Base-by-base conservation (phyloP, 1,140 invertebrate genomes). In the Heliconius melpomene region DNA sequence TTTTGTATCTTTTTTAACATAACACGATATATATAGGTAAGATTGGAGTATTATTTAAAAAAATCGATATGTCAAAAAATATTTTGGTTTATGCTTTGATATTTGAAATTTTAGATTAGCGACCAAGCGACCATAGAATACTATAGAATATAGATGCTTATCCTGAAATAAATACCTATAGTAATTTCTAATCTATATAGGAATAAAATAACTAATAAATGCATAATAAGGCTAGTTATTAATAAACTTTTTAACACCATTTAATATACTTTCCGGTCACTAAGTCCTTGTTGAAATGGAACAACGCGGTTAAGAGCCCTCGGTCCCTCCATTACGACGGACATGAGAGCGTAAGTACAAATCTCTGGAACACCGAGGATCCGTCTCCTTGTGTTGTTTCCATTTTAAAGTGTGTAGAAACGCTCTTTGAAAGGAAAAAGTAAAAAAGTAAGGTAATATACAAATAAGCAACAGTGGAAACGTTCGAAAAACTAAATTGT, bases 291-390 rank as follows among this genome's bases (percentile, higher is more conserved):
- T 66, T 46, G 71, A 71, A 77, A 66, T 54, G 46, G 70, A 77
- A 77, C 60, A 70, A 77, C 70, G 76, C 46, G 76, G 76, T 77
- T 66, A 77, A 77, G 76, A 52, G 76, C 46, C 29, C 76, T 77
- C 50, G 54, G 76, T 72, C 76, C 70, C 70, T 77, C 76, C 76
- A 77, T 77, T 77, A 77, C 46, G 50, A 72, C 76, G 70, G 76
- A 77, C 76, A 77, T 29, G 40, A 70, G 66, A 77, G 46, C 7
- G n/a, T 40, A 70, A 77, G 57, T 77, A 77, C 18, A 77, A 72
- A 72, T 72, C 60, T 76, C 18, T 72, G 71, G 36, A 72, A 72
- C 71, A 72, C 32, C 38, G 71, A 72, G 32, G 71, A 72, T 72
- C 32, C n/a, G 29, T 72, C 36, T 38, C 71, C 29, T 72, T 72